Evolutionary conservation across 2,888 invertebrate species (phyloP).

Genomic region (Sialis fuliginosa): DNA sequence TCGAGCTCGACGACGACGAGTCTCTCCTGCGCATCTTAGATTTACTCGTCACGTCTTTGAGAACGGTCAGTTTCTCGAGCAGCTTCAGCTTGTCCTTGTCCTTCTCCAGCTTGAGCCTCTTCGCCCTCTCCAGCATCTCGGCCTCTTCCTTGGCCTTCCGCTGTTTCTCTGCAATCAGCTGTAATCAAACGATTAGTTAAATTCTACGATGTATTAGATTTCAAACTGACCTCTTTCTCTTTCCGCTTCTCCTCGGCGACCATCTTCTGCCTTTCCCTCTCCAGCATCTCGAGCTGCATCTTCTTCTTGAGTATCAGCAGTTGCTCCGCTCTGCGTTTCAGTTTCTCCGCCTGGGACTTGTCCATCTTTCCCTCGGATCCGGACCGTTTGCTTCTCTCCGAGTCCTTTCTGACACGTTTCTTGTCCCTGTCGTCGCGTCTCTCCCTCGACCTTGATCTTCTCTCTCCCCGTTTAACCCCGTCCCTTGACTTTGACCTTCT

Average conservation of each 20-base stretch:
- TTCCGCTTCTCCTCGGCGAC: conserved; percentile 28
- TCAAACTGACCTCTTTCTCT: conserved; percentile 9
- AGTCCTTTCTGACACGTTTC: conserved; percentile 5
- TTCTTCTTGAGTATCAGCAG: conserved; percentile 36
- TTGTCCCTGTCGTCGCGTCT: not conserved
- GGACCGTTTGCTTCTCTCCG: conserved; percentile 3
- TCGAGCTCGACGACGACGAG: not conserved
- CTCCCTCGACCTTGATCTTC: not conserved
- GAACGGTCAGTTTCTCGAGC: conserved; percentile 18
- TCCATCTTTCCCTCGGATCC: conserved; percentile 12
- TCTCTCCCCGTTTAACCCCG: not conserved
- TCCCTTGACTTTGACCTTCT: not conserved
- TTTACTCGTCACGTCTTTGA: conserved; percentile 22
- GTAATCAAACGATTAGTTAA: not conserved
- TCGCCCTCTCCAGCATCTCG: conserved; percentile 26
- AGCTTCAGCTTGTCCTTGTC: conserved; percentile 24
- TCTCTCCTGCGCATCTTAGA: conserved; percentile 10
- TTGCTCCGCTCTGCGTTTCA: conserved; percentile 26
- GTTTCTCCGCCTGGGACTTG: conserved; percentile 19
- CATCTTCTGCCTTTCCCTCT: conserved; percentile 29
- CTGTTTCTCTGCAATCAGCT: conserved; percentile 22
- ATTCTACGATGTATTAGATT: not conserved
- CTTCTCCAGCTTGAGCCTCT: conserved; percentile 23
- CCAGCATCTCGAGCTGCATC: conserved; percentile 37
- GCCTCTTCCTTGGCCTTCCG: conserved; percentile 25